Evolutionary conservation across 2,888 invertebrate genomes (phyloP).

Genomic region (Andrena flavipes): DNA sequence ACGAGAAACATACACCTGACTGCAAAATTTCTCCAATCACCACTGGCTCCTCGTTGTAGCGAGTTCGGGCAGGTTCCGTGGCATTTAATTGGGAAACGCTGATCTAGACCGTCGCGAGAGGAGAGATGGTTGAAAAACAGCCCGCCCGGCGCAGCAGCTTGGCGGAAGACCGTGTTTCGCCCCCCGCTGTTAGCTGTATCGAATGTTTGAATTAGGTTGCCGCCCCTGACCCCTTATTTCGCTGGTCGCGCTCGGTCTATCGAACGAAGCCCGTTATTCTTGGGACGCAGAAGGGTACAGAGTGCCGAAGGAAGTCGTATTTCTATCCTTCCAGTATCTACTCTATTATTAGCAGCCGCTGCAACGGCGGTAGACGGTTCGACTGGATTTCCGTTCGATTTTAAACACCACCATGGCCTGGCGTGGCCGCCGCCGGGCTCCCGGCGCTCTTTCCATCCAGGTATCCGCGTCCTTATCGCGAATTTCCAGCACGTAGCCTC

Average conservation of each 20-base stretch:
- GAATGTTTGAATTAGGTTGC: conserved; percentile 52
- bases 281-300: conserved; percentile 59
- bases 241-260: conserved; percentile 38
- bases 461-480: conserved; percentile 4
- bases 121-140: background rate
- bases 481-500: conserved; percentile 45
- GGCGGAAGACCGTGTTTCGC: background rate
- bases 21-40: too few relatives aligned
- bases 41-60: too few relatives aligned
- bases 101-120: too few relatives aligned
- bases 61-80: too few relatives aligned
- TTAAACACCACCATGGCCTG: conserved; percentile 58
- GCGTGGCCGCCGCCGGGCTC: conserved; percentile 36
- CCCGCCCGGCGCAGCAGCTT: background rate
- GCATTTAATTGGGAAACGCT: too few relatives aligned
- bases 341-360: conserved; percentile 75
- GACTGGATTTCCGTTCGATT: conserved; percentile 71
- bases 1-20: too few relatives aligned
- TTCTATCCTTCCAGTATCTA: conserved; percentile 71
- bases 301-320: conserved; percentile 72
- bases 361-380: conserved; percentile 55
- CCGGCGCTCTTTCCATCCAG: background rate
- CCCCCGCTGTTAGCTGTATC: conserved; percentile 25
- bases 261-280: conserved; percentile 71
- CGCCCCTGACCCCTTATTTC: conserved; percentile 53